Evolutionary conservation across 2,888 invertebrate species (phyloP).

Genomic region (Sturmia bella): DNA sequence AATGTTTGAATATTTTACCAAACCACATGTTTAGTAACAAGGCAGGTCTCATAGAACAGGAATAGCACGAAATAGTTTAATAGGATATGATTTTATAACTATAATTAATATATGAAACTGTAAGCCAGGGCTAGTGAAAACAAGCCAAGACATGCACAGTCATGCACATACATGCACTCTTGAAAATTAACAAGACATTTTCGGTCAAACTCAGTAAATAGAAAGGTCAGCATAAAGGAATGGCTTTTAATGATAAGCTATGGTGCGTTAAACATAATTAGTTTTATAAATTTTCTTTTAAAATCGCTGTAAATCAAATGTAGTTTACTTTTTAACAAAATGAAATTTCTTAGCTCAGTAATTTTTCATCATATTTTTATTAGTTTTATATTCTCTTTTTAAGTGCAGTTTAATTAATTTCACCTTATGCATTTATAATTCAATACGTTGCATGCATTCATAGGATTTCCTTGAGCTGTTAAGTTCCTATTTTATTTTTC

Average conservation of each 20-base stretch:
- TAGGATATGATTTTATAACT: slow-evolving; percentile 56
- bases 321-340: background rate
- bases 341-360: background rate
- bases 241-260: too few relatives aligned
- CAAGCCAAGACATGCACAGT: background rate
- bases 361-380: slow-evolving; percentile 17
- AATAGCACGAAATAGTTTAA: slow-evolving; percentile 52
- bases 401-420: slow-evolving; percentile 38
- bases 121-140: slow-evolving; percentile 3
- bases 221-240: too few relatives aligned
- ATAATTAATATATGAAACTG: slow-evolving; percentile 61
- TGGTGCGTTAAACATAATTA: too few relatives aligned
- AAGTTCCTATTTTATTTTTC: background rate
- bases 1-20: slow-evolving; percentile 34
- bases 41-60: slow-evolving; percentile 16
- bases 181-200: slow-evolving; percentile 29
- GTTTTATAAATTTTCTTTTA: background rate
- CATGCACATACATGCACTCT: background rate
- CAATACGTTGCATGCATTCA: slow-evolving; percentile 40
- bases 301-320: slow-evolving; percentile 1
- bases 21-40: background rate
- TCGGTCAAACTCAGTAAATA: background rate
- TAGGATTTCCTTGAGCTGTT: slow-evolving; percentile 54
- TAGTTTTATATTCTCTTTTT: background rate
- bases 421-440: slow-evolving; percentile 42